These are phyloP conservation scores for Myotis findleyi DNA, from an alignment of 2,797 vertebrate species.

Conservation along the genomic window DNA sequence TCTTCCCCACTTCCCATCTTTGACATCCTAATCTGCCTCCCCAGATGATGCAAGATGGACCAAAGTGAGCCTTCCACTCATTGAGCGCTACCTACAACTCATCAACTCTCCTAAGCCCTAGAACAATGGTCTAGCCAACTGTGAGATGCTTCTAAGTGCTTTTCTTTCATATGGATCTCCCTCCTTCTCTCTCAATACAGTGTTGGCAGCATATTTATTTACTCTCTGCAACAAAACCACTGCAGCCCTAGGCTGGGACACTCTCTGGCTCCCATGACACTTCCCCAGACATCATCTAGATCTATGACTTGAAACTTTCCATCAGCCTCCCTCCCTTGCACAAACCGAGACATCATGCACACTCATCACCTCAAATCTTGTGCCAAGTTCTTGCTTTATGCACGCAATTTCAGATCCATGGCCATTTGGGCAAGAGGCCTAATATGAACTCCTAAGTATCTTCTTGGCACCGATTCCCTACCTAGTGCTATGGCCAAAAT, in stretches of 20 bases:
- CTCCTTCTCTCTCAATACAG: not conserved
- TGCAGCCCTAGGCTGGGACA: constrained; percentile 37
- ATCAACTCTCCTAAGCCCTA: constrained; percentile 5
- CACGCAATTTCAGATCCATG: constrained; percentile 80
- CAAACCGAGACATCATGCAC: constrained; percentile 60
- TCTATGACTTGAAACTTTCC: constrained; percentile 76
- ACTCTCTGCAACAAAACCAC: constrained; percentile 62
- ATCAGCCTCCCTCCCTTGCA: constrained; percentile 57
- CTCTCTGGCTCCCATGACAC: constrained; percentile 71
- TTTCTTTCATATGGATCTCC: constrained; percentile 46
- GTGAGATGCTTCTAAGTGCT: constrained; percentile 69
- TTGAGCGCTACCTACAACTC: not conserved
- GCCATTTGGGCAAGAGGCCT: constrained; percentile 77
- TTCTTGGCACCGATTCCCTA: constrained; percentile 82
- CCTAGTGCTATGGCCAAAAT: constrained; percentile 80
- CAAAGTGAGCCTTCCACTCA: not conserved
- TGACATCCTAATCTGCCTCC: not conserved
- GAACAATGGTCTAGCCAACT: constrained; percentile 35
- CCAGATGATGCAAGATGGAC: not conserved
- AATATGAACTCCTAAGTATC: constrained; percentile 85
- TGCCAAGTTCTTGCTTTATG: constrained; percentile 83
- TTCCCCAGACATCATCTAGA: constrained; percentile 70
- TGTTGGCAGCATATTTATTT: constrained; percentile 77
- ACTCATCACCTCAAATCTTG: constrained; percentile 70
- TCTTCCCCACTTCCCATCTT: not conserved